Evolutionary conservation across 2,797 vertebrate species (phyloP), one percentile per base, ranked within the genome.

Genomic region (Gallirallus australis): DNA sequence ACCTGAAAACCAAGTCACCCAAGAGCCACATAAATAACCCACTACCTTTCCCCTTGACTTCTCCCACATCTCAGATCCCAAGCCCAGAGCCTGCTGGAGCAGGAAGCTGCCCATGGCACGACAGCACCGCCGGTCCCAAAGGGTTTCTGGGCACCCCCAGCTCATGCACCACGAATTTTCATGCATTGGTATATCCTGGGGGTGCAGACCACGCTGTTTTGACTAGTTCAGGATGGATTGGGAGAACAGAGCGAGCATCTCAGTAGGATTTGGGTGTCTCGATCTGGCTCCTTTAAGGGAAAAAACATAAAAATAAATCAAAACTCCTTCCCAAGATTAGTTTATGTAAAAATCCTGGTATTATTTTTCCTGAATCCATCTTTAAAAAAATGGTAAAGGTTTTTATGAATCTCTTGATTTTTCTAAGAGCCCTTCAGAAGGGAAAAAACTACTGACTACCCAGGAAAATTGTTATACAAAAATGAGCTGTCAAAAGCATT

Each of bases 351-450:
- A 89, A 53, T 33, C 20, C 18, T 40, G 23, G 9, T 2, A 86
- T 88, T 89, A 54, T 86, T 83, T 75, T 90, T 77, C 61, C 70
- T 86, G 83, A 86, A 93, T 37, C 47, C 50, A 64, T 87, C 21
- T 45, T 40, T 59, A 70, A 91, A 82, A 76, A 50, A 37, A 7
- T 30, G 53, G 48, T 60, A 68, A 64, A n/a, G 42, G 6, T 20
- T 86, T 93, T 95, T 93, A 89, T 20, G 16, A 66, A 39, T 82
- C 70, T 76, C 50, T 60, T 81, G 39, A 56, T 86, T 82, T 95
- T 90, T 78, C 19, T 39, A 84, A 91, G 42, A 80, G n/a, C 33
- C 18, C 1, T 93, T 92, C 53, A 86, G 47, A 68, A 75, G 6
- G 18, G 30, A 65, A 80, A 87, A 86, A 88, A 82, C 33, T 24